Conservation (phyloP, 2,888 invertebrate genomes). For the Rotaria magnacalcarata region DNA sequence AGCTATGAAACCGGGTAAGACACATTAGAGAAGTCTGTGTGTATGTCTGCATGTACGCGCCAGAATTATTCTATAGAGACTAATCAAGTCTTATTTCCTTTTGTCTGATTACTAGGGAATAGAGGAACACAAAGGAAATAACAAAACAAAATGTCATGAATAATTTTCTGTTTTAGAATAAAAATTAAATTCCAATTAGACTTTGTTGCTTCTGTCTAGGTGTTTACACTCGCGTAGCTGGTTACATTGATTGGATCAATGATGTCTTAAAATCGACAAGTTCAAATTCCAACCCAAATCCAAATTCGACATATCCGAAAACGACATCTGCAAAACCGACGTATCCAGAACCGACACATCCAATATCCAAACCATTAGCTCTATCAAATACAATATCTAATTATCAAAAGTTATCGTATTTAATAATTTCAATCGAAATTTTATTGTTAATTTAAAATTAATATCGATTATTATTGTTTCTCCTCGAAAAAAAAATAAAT, state of each 20-base stretch:
- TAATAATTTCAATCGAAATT: neutral
- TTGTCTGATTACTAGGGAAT: neutral
- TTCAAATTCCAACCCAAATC: no score
- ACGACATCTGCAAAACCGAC: neutral
- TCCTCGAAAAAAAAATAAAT: neutral
- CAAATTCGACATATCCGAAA: no score
- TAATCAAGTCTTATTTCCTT: neutral
- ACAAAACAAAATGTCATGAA: neutral
- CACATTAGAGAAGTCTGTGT: neutral
- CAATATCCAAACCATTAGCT: neutral
- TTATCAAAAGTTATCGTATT: neutral
- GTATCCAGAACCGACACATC: neutral
- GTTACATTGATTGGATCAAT: neutral
- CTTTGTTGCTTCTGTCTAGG: neutral
- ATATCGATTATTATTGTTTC: neutral
- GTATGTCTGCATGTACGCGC: no score
- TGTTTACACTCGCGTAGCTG: neutral
- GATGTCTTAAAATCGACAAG: neutral
- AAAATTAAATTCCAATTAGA: neutral
- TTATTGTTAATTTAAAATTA: neutral
- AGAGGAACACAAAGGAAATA: neutral
- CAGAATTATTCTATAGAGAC: neutral
- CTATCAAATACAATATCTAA: neutral
- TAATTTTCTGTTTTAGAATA: neutral
- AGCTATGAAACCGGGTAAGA: neutral